Evolutionary conservation across 2,797 vertebrate species (phyloP).

Genomic region (Salmo trutta): DNA sequence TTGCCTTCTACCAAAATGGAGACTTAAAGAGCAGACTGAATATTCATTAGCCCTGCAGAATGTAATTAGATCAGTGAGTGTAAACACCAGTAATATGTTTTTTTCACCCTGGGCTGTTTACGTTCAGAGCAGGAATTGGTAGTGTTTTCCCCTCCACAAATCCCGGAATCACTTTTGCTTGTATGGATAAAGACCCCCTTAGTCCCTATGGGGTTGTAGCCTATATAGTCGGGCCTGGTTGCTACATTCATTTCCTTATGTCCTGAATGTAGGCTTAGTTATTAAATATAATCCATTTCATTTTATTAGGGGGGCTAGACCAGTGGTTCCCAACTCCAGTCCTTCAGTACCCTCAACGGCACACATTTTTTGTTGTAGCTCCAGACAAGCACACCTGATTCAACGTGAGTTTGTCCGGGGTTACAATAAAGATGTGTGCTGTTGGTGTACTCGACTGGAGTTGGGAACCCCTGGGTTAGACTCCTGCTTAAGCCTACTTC

Average conservation of each 20-base stretch:
- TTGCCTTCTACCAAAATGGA: constrained; percentile 35
- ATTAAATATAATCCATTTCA: background rate
- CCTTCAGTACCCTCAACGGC: too few relatives aligned
- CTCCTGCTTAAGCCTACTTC: background rate
- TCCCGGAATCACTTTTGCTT: background rate
- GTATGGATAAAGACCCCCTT: background rate
- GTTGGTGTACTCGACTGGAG: too few relatives aligned
- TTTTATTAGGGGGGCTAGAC: background rate
- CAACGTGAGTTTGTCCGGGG: too few relatives aligned
- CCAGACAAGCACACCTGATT: too few relatives aligned
- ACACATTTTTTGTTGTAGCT: too few relatives aligned
- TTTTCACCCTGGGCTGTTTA: constrained; percentile 54
- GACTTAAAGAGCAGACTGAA: constrained; percentile 18
- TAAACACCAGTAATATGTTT: constrained; percentile 55
- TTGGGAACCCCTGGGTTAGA: background rate
- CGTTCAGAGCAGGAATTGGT: constrained; percentile 32
- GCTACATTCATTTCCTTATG: background rate
- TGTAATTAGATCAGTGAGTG: constrained; percentile 44
- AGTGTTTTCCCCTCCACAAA: background rate
- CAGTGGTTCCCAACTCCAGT: too few relatives aligned
- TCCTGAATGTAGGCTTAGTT: constrained; percentile 3
- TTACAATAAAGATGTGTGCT: too few relatives aligned
- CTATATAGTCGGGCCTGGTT: background rate
- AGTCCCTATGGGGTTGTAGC: background rate
- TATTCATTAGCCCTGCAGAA: constrained; percentile 15